Conservation (phyloP, 2,797 vertebrate genomes). For the Oryzias sinensis region DNA sequence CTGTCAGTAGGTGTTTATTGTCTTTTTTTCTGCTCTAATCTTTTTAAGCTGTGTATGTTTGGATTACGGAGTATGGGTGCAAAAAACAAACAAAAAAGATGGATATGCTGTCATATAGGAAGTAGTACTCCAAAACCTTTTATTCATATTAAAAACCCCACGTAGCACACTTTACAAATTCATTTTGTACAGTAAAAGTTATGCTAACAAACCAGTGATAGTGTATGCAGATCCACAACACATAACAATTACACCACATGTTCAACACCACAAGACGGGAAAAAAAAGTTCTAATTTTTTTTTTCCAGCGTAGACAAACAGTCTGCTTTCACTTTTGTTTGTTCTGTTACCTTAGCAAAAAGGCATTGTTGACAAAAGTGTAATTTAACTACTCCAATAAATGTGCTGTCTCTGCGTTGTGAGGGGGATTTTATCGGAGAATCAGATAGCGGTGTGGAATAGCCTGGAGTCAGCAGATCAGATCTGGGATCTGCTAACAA, state of each 20-base stretch:
- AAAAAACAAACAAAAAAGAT: background rate
- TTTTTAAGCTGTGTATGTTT: background rate
- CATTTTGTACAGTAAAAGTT: conserved; percentile 38
- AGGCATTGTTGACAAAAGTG: conserved; percentile 34
- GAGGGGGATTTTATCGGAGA: conserved; percentile 54
- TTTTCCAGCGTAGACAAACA: conserved; percentile 4
- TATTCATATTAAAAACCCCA: conserved; percentile 74
- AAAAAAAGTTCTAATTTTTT: conserved; percentile 15
- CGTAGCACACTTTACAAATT: conserved; percentile 44
- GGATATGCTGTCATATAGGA: conserved; percentile 3
- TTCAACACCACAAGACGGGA: conserved; percentile 22
- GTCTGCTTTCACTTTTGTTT: background rate
- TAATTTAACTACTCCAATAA: conserved; percentile 53
- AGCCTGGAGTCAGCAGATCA: conserved; percentile 73
- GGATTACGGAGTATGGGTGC: background rate
- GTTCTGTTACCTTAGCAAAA: conserved; percentile 10
- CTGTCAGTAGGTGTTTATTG: conserved; percentile 35
- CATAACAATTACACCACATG: conserved; percentile 26
- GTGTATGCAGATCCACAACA: conserved; percentile 26
- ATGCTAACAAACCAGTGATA: conserved; percentile 49
- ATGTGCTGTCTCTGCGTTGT: conserved; percentile 57
- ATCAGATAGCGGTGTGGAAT: conserved; percentile 62
- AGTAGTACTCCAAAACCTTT: conserved; percentile 45
- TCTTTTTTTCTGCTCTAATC: conserved; percentile 2
- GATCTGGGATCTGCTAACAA: conserved; percentile 66